Conservation (phyloP, 2,113 vertebrate species). For the Calyptomena viridis region DNA sequence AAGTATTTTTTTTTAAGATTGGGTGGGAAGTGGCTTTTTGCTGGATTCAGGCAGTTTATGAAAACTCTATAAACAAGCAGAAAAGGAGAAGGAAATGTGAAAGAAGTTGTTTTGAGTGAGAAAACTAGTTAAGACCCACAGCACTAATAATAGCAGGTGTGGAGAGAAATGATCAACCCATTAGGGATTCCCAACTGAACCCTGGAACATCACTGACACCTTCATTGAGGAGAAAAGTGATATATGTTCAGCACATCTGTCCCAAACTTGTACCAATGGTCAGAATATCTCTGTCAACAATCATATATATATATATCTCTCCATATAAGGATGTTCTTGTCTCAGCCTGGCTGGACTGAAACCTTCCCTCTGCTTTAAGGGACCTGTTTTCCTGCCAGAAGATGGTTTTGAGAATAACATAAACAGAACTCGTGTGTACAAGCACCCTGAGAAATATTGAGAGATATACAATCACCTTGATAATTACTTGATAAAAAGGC, state of each 20-base stretch:
- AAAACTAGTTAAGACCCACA: background rate
- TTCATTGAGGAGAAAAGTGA: background rate
- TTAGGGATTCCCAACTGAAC: background rate
- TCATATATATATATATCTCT: no score
- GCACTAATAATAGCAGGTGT: background rate
- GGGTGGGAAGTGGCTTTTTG: background rate
- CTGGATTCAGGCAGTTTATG: background rate
- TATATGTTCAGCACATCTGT: rapidly evolving
- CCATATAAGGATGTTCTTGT: no score
- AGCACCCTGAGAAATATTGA: background rate
- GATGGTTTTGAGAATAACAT: background rate
- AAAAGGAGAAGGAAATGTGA: background rate
- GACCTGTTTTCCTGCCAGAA: background rate
- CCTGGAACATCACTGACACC: background rate
- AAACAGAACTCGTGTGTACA: background rate
- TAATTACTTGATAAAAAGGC: background rate
- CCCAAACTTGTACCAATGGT: background rate
- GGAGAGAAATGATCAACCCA: background rate
- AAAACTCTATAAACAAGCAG: background rate
- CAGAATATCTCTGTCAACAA: background rate
- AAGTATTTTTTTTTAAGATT: background rate
- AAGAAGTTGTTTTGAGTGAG: background rate
- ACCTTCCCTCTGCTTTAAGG: background rate
- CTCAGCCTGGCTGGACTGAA: background rate
- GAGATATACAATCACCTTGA: background rate